Evolutionary conservation across 2,797 vertebrate genomes (phyloP), one percentile per base, ranked within the genome.

Genomic region (Stomatorhinus walkeri): DNA sequence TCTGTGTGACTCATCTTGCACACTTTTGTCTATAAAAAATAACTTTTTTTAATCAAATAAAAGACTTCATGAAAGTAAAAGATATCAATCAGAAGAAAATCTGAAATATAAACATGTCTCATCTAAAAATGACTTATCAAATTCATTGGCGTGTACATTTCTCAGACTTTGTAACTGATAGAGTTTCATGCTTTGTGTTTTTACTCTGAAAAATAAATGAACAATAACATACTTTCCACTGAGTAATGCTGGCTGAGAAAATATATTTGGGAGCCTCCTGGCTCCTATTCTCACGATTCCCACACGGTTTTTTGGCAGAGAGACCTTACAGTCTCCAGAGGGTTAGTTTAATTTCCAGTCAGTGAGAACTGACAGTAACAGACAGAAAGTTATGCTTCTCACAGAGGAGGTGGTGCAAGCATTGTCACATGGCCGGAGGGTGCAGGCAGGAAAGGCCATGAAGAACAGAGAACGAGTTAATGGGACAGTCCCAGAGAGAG

Each of bases 281-380:
- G 92, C 98, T 98, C 96, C 97, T 96, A 98, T 98, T 96, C 95
- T 95, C 94, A 94, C 93, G 95, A 98, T 99, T 99, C 98, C 97
- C 98, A 99, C 97, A 96, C 97, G 97, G 97, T 96, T 97, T 88
- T 95, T 97, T 99, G 98, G 97, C 98, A 98, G 95, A 94, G 96
- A 96, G 93, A 94, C 94, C 95, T 96, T 97, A 97, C 96, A 96
- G 97, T 96, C 97, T 97, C 97, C 96, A 97, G 97, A 97, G 95
- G 94, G 93, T 96, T 98, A 96, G 97, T 96, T 98, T 96, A 96
- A 97, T 96, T 96, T 97, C 96, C 96, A 97, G 96, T 93, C 95
- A 95, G 90, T 94, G 97, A 98, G 96, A 97, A 98, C 97, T 97
- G 98, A 79, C 72, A 79, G 97, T 99, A 97, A 98, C 19, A 97